phyloP scores from a whole-genome alignment of 2,797 vertebrate species.

The Rachycentron canadum region DNA sequence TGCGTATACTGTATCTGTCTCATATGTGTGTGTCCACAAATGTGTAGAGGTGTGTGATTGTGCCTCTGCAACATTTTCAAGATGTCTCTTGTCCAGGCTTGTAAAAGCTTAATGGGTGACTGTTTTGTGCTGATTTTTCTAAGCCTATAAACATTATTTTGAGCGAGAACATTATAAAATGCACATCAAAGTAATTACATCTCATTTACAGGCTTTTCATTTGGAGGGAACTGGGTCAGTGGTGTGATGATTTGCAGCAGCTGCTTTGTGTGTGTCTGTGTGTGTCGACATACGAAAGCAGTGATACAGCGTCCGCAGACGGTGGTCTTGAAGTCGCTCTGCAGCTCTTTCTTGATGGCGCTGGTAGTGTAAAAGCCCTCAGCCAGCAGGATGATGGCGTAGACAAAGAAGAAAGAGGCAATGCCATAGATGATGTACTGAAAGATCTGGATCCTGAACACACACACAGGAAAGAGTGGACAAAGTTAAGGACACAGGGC shows the following conservation, averaged over 20 bases:
- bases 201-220: constrained; percentile 33
- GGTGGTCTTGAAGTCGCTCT: constrained; percentile 98
- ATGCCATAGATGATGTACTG: constrained; percentile 99
- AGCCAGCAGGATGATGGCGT: constrained; percentile 95
- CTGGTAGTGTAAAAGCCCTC: constrained; percentile 99
- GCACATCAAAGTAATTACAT: constrained; percentile 29
- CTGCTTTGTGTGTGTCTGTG: constrained; percentile 12
- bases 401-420: constrained; percentile 97
- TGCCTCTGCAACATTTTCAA: constrained; percentile 1
- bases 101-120: neutral
- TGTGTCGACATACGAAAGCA: constrained; percentile 88
- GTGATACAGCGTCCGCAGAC: constrained; percentile 98
- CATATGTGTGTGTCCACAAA: constrained; percentile 3
- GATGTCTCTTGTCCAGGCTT: neutral
- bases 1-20: neutral
- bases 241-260: constrained; percentile 38
- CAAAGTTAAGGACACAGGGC: neutral
- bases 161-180: constrained; percentile 12
- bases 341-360: constrained; percentile 94
- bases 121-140: neutral
- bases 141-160: constrained; percentile 16
- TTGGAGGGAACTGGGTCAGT: constrained; percentile 39
- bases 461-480: neutral
- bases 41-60: constrained; percentile 1
- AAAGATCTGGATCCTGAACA: constrained; percentile 93